Conservation (phyloP, 1,140 invertebrate genomes). For the Cryptotermes secundus region DNA sequence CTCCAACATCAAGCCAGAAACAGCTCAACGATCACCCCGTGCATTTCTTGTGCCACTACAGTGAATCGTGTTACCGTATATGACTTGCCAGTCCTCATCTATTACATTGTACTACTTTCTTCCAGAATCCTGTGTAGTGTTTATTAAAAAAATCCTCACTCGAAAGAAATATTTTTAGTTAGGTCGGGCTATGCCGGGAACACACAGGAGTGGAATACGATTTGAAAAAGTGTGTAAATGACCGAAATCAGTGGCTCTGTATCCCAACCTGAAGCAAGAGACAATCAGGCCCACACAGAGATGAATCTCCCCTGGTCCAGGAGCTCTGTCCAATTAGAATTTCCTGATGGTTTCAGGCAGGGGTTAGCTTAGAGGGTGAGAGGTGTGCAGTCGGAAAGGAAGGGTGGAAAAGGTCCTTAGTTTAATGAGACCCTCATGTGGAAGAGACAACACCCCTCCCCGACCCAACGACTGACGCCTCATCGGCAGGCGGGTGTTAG, state of each 20-base stretch:
- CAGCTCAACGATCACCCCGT: too few species aligned
- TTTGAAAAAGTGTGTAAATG: neutral
- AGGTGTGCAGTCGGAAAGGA: neutral
- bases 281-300: neutral
- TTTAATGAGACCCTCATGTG: constrained; percentile 28
- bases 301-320: neutral
- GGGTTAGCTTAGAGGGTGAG: neutral
- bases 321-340: constrained; percentile 25
- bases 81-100: too few species aligned
- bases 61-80: too few species aligned
- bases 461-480: neutral
- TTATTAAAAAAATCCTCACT: too few species aligned
- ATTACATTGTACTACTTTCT: too few species aligned
- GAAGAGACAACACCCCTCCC: constrained; percentile 21
- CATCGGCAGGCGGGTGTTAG: neutral
- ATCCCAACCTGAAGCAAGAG: neutral
- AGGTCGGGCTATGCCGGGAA: neutral
- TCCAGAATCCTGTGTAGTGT: too few species aligned
- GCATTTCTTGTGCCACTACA: too few species aligned
- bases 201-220: neutral
- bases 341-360: constrained; percentile 17
- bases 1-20: too few species aligned
- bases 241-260: neutral
- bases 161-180: too few species aligned
- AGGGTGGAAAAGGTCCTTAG: constrained; percentile 23